A percentile compares a stretch with the other conserved stretches of the same genome.
phyloP scores from a whole-genome alignment of 2,888 invertebrate species.

The Thelaira solivaga region DNA sequence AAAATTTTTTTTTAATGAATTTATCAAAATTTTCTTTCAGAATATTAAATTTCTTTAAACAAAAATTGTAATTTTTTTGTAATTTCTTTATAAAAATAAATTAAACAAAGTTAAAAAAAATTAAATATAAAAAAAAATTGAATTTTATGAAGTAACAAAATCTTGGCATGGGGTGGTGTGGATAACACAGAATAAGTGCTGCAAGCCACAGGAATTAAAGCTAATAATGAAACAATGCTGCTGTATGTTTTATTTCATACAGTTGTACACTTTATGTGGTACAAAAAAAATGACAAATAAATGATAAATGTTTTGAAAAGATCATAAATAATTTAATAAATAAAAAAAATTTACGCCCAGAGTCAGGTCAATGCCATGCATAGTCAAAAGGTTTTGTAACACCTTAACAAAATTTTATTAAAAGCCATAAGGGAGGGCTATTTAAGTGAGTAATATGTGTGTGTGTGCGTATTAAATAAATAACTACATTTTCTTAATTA shows the following conservation, averaged over 20 bases:
- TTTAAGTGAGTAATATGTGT: background rate
- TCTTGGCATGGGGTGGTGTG: slow-evolving; percentile 35
- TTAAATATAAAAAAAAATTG: too few relatives aligned
- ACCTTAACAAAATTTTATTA: slow-evolving; percentile 3
- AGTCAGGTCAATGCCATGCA: slow-evolving; percentile 29
- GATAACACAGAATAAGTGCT: background rate
- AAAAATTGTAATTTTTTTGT: too few relatives aligned
- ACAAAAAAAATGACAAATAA: slow-evolving; percentile 50
- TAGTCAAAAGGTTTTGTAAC: slow-evolving; percentile 3
- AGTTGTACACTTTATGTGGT: background rate
- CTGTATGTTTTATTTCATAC: background rate
- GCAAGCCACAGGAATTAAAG: slow-evolving; percentile 25
- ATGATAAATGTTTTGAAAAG: slow-evolving; percentile 54
- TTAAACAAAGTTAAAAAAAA: too few relatives aligned
- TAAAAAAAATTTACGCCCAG: background rate
- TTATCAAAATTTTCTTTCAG: too few relatives aligned
- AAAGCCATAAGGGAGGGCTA: too few relatives aligned
- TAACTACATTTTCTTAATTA: slow-evolving; percentile 31
- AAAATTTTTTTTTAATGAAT: too few relatives aligned
- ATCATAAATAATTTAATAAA: background rate
- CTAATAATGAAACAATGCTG: slow-evolving; percentile 9
- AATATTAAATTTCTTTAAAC: too few relatives aligned
- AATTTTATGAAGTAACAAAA: slow-evolving; percentile 29
- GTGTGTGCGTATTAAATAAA: too few relatives aligned
- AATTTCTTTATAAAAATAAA: too few relatives aligned